Evolutionary conservation across 2,113 vertebrate species (phyloP).

Genomic region (Elachura formosa): DNA sequence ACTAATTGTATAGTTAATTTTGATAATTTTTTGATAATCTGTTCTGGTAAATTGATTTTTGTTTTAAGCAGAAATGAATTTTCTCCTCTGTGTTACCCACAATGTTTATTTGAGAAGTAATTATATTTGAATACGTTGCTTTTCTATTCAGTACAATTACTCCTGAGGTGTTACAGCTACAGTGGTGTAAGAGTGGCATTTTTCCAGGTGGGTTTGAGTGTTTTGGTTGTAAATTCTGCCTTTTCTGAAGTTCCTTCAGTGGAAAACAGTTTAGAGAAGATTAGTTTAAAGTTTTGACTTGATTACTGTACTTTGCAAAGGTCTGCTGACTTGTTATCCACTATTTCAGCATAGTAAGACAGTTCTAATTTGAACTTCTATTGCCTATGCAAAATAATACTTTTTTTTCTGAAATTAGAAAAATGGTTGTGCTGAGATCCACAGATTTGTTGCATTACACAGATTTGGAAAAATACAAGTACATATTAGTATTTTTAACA

Average conservation of each 20-base stretch:
- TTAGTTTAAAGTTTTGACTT: not conserved
- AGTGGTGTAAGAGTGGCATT: not conserved
- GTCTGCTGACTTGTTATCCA: not conserved
- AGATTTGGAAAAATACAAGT: not conserved
- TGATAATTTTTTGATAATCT: not conserved
- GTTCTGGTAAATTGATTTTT: not conserved
- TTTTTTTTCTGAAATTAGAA: not conserved
- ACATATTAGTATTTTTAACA: not conserved
- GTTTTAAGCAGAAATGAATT: not conserved
- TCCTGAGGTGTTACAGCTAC: not conserved
- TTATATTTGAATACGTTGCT: not conserved
- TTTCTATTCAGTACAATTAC: not conserved
- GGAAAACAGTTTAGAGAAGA: not conserved
- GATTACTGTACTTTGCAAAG: not conserved
- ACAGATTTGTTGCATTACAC: not conserved
- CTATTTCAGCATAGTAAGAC: not conserved
- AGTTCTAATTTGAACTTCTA: not conserved
- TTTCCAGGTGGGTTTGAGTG: not conserved
- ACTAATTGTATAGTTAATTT: not conserved
- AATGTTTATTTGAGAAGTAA: not conserved
- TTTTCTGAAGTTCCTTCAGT: not conserved
- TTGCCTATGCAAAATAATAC: not conserved
- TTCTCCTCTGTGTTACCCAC: accelerated
- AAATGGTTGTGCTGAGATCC: not conserved
- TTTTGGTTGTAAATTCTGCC: not conserved